Percentiles rank a stretch among this genome's conserved stretches.
Conservation (phyloP, 2,797 vertebrate species). For the Sandelia bainsii region DNA sequence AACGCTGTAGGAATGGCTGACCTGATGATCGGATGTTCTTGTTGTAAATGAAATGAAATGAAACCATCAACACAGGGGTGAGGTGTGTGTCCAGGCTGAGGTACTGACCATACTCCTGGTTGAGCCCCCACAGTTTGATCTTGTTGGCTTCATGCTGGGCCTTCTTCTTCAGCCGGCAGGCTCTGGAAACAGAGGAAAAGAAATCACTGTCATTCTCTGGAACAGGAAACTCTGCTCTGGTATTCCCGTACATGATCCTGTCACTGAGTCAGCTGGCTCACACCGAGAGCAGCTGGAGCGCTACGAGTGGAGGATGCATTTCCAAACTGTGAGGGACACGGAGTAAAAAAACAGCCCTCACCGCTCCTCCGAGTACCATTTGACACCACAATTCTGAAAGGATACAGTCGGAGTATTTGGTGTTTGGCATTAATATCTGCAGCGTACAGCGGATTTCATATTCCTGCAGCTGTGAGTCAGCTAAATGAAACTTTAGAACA, state of each 20-base stretch:
- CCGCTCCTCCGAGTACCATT: constrained; percentile 1
- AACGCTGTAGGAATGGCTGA: background rate
- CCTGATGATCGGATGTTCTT: background rate
- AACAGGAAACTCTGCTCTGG: constrained; percentile 4
- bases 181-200: constrained; percentile 63
- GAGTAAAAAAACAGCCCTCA: constrained; percentile 21
- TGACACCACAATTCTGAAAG: constrained; percentile 19
- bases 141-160: constrained; percentile 87
- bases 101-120: constrained; percentile 84
- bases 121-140: constrained; percentile 86
- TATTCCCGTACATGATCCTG: constrained; percentile 13
- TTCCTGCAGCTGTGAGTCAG: constrained; percentile 48
- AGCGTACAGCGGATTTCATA: constrained; percentile 6
- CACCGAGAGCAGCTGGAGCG: constrained; percentile 40
- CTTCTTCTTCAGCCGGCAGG: constrained; percentile 85
- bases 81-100: background rate
- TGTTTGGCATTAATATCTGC: constrained; percentile 18
- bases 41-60: no score
- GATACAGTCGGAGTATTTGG: constrained; percentile 3
- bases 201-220: constrained; percentile 20
- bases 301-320: constrained; percentile 21
- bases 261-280: constrained; percentile 10
- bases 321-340: constrained; percentile 28
- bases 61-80: no score
- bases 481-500: constrained; percentile 33